Evolutionary conservation across 2,888 invertebrate species (phyloP).

Genomic region (Linyphia triangularis): DNA sequence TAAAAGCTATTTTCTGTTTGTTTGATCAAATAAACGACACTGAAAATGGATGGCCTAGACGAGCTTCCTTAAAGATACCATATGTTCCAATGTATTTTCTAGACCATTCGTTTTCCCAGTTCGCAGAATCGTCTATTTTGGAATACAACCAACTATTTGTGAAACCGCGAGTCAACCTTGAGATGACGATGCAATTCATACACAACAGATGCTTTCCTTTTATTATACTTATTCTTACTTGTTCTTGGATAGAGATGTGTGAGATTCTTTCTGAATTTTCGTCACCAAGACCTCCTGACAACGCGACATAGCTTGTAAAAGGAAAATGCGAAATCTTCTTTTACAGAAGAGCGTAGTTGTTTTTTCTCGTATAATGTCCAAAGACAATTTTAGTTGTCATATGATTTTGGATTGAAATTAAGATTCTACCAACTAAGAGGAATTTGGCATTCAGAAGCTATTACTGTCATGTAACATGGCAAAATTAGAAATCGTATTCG

Average conservation of each 20-base stretch:
- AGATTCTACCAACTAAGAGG: too few species aligned
- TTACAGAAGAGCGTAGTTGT: too few species aligned
- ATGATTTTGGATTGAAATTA: too few species aligned
- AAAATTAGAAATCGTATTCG: too few species aligned
- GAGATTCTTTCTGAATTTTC: neutral
- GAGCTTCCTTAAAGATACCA: neutral
- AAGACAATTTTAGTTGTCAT: too few species aligned
- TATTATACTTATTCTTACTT: too few species aligned
- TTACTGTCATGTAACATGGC: too few species aligned
- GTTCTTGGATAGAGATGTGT: neutral
- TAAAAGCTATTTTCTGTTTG: neutral
- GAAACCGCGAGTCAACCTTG: neutral
- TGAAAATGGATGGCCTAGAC: neutral
- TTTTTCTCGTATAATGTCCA: too few species aligned
- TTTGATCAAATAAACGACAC: neutral
- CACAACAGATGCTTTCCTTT: neutral
- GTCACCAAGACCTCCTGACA: neutral
- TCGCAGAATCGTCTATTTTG: slow-evolving; percentile 7
- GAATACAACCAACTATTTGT: slow-evolving; percentile 18
- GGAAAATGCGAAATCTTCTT: neutral
- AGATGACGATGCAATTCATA: slow-evolving; percentile 13
- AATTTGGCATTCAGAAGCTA: too few species aligned
- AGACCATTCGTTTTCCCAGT: neutral
- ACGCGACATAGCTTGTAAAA: neutral
- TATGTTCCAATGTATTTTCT: neutral